phyloP scores from a whole-genome alignment of 1,140 invertebrate species.

The Ericerus pela region DNA sequence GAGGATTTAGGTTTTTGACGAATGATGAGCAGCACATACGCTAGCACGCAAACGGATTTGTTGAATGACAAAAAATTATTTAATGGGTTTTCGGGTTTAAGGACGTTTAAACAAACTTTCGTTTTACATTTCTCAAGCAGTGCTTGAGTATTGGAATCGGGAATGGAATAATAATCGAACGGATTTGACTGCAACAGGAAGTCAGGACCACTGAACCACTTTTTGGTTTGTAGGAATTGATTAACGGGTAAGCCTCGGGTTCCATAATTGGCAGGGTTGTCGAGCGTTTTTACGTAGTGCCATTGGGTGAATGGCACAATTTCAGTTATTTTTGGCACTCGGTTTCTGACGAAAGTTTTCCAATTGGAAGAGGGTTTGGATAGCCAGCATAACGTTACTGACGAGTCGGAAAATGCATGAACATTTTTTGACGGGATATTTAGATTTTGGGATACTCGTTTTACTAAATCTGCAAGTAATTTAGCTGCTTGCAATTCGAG shows the following conservation, averaged over 20 bases:
- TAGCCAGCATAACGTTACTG: constrained; percentile 27
- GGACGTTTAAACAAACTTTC: too few relatives aligned
- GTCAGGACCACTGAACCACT: neutral
- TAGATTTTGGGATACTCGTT: too few relatives aligned
- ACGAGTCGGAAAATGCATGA: constrained; percentile 26
- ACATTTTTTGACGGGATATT: neutral
- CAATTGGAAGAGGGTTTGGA: constrained; percentile 21
- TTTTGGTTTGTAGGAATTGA: neutral
- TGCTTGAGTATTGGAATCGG: too few relatives aligned
- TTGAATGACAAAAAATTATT: too few relatives aligned
- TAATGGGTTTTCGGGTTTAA: too few relatives aligned
- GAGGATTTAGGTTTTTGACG: too few relatives aligned
- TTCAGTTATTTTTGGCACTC: neutral
- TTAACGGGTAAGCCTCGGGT: constrained; percentile 5
- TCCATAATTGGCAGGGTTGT: constrained; percentile 24
- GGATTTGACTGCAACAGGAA: too few relatives aligned
- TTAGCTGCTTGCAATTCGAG: neutral
- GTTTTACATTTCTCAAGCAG: too few relatives aligned
- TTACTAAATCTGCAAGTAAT: too few relatives aligned
- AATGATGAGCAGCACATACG: too few relatives aligned
- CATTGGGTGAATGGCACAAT: constrained; percentile 15
- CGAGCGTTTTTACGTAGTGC: constrained; percentile 22
- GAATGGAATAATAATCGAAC: too few relatives aligned
- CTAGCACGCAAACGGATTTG: too few relatives aligned
- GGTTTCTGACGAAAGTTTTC: constrained; percentile 19